Conservation (phyloP, 2,888 invertebrate genomes). For the Agriopis aurantiaria region DNA sequence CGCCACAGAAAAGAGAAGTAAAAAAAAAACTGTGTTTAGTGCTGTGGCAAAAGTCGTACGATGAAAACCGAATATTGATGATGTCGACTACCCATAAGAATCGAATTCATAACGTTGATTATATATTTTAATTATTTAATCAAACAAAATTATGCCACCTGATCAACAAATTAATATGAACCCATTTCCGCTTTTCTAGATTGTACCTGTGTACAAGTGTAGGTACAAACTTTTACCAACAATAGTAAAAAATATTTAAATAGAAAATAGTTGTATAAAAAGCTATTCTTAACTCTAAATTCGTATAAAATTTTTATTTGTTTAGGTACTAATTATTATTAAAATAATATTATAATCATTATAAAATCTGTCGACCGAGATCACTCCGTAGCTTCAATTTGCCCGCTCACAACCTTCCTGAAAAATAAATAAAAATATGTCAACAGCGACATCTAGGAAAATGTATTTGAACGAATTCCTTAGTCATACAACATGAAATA, state of each 20-base stretch:
- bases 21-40: too few relatives aligned
- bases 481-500: background rate
- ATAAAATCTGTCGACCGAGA: slow-evolving; percentile 68
- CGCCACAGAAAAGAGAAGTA: too few relatives aligned
- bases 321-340: slow-evolving; percentile 13
- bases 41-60: too few relatives aligned
- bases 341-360: slow-evolving; percentile 34
- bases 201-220: too few relatives aligned
- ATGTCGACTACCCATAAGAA: too few relatives aligned
- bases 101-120: too few relatives aligned
- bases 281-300: slow-evolving; percentile 34
- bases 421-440: slow-evolving; percentile 40
- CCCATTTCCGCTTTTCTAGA: too few relatives aligned
- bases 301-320: slow-evolving; percentile 10
- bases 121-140: too few relatives aligned
- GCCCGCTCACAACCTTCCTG: slow-evolving; percentile 72
- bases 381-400: slow-evolving; percentile 79
- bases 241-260: background rate
- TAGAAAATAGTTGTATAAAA: slow-evolving; percentile 14
- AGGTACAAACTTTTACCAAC: too few relatives aligned
- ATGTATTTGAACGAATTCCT: background rate
- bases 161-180: too few relatives aligned
- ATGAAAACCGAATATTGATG: too few relatives aligned
- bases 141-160: too few relatives aligned
- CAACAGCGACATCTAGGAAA: slow-evolving; percentile 50